Evolutionary conservation across 2,113 vertebrate species (phyloP), one percentile per base, ranked within the genome.

Genomic region (Litocranius walleri): DNA sequence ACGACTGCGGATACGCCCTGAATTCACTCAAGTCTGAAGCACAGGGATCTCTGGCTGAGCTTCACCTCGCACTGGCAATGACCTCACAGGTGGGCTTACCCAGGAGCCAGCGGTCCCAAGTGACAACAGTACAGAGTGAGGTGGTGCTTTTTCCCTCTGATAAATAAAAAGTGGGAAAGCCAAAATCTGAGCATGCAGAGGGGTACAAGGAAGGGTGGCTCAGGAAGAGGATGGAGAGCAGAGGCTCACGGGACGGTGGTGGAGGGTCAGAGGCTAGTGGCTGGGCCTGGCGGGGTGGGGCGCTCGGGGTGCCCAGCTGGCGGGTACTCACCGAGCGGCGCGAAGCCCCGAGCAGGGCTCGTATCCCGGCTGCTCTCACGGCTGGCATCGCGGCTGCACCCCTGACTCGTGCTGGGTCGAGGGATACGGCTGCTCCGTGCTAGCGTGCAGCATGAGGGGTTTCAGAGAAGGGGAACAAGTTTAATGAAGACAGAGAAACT

Each of bases 361-460:
- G 99, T 99, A 99, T 99, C 99, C 45, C 99, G 99, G 99, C 99
- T 99, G 99, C 99, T 99, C 99, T 99, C 99, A 98, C 99, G 99
- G 99, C 99, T 99, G 99, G 99, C 99, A 99, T 99, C 99, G 98
- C 99, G 99, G 99, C 99, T 99, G 99, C 99, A 99, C 98, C 99
- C 99, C 99, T 99, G 99, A 99, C 99, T 99, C 99, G 99, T 99
- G 99, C 99, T 99, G 99, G 99, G 99, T 98, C 99, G 99, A 98
- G 99, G 99, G 98, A 99, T 99, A 98, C 99, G 99, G 99, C 99
- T 99, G 99, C 99, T 99, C 99, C 99, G 99, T 99, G 99, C 99
- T 99, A 99, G 99, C 98, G 99, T 99, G 99, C 99, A 99, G 99
- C 99, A 99, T 99, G 99, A 99, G 98, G 99, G 99, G 99, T 99